Evolutionary conservation across 1,140 invertebrate species (phyloP).

Genomic region (Papilio helenus): DNA sequence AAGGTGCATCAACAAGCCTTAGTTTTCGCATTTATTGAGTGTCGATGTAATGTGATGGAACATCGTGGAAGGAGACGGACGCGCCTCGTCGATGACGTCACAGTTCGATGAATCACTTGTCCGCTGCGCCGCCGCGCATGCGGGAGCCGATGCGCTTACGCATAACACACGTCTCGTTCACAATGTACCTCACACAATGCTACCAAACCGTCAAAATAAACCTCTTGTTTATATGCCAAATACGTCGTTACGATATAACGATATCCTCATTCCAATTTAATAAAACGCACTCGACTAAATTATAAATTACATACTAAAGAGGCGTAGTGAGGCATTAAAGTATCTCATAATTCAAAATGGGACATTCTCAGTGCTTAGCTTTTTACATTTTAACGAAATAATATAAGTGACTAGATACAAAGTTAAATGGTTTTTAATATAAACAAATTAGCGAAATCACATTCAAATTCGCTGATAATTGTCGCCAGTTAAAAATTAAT

Average conservation of each 20-base stretch:
- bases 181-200: conserved; percentile 38
- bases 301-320: conserved; percentile 9
- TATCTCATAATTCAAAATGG: conserved; percentile 7
- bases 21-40: conserved; percentile 36
- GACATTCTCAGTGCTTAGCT: not conserved
- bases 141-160: conserved; percentile 42
- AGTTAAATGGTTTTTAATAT: not conserved
- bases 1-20: conserved; percentile 17
- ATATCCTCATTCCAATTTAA: conserved; percentile 46
- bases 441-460: not conserved
- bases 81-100: conserved; percentile 71
- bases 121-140: conserved; percentile 49
- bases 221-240: conserved; percentile 44
- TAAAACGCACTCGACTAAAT: conserved; percentile 16
- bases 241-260: conserved; percentile 41
- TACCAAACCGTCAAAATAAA: conserved; percentile 40
- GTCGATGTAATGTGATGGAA: conserved; percentile 35
- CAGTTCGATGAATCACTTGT: conserved; percentile 61
- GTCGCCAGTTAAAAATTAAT: not conserved
- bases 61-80: conserved; percentile 60
- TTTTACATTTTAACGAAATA: not conserved
- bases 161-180: conserved; percentile 37
- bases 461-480: not conserved
- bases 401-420: not conserved
- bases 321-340: not conserved